A percentile compares a stretch with the other conserved stretches of the same genome.
Conservation (phyloP, 2,797 vertebrate genomes). For the Siniperca scherzeri region DNA sequence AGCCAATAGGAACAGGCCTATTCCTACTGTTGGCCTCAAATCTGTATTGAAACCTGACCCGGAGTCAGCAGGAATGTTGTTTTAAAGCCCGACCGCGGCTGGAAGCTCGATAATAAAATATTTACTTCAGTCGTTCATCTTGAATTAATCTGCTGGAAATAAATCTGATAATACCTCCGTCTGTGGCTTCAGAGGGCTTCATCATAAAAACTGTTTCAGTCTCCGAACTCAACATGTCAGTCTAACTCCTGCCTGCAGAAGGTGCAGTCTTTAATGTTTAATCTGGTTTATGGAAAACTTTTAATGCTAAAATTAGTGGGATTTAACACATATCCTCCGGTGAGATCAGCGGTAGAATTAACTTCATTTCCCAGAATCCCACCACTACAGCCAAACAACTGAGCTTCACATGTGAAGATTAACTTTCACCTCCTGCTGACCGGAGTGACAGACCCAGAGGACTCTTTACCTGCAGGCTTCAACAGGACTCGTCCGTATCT, state of each 20-base stretch:
- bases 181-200: neutral
- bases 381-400: neutral
- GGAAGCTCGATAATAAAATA: neutral
- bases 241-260: neutral
- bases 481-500: neutral
- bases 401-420: neutral
- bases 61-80: conserved; percentile 56
- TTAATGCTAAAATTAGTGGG: neutral
- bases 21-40: neutral
- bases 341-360: neutral
- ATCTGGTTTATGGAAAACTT: neutral
- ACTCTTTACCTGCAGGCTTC: neutral
- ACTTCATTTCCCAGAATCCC: conserved; percentile 36
- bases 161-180: neutral
- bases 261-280: neutral
- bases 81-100: conserved; percentile 18
- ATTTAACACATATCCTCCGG: neutral
- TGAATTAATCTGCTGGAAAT: neutral
- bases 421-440: neutral
- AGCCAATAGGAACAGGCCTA: conserved; percentile 59
- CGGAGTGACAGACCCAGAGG: no score
- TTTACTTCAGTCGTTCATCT: neutral
- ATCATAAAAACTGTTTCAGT: neutral
- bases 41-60: conserved; percentile 14
- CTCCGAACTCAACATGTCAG: neutral